A percentile compares a stretch with the other conserved stretches of the same genome.
phyloP scores from a whole-genome alignment of 1,140 invertebrate genomes.

The Stegodyphus mimosarum region DNA sequence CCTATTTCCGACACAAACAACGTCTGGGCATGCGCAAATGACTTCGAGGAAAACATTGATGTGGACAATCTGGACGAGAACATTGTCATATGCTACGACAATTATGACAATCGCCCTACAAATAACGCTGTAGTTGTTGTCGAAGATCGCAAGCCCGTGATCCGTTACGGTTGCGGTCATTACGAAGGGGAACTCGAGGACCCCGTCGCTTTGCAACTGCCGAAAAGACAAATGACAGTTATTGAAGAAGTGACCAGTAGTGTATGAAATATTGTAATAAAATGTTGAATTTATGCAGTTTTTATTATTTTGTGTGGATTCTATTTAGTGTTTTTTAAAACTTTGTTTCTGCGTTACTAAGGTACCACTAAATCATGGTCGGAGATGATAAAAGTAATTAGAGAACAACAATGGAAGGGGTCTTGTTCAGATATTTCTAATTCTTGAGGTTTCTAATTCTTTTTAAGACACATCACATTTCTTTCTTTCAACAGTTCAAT shows the following conservation, averaged over 20 bases:
- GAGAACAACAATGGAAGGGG: no score
- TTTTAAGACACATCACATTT: no score
- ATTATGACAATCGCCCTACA: not conserved
- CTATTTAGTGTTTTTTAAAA: not conserved
- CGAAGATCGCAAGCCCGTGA: not conserved
- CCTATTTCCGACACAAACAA: not conserved
- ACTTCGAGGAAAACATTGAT: slow-evolving; percentile 15
- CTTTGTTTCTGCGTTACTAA: not conserved
- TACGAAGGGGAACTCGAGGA: slow-evolving; percentile 7
- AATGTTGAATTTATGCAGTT: not conserved
- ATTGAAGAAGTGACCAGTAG: slow-evolving; percentile 74
- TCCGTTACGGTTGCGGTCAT: slow-evolving; percentile 36
- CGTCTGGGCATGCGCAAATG: not conserved
- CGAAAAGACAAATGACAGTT: slow-evolving; percentile 69
- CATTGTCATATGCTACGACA: slow-evolving; percentile 40
- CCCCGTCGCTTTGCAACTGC: slow-evolving; percentile 1
- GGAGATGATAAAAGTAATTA: no score
- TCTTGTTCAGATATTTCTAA: no score
- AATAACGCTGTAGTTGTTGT: slow-evolving; percentile 13
- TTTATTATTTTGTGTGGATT: not conserved
- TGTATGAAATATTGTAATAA: slow-evolving; percentile 65
- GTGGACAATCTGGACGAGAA: slow-evolving; percentile 36
- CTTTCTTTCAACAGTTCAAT: no score
- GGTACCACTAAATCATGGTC: no score
- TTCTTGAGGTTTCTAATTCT: no score